Percentiles rank a stretch among this genome's conserved stretches.
Evolutionary conservation across 2,888 invertebrate species (phyloP).

Genomic region (Synergus umbraculus): DNA sequence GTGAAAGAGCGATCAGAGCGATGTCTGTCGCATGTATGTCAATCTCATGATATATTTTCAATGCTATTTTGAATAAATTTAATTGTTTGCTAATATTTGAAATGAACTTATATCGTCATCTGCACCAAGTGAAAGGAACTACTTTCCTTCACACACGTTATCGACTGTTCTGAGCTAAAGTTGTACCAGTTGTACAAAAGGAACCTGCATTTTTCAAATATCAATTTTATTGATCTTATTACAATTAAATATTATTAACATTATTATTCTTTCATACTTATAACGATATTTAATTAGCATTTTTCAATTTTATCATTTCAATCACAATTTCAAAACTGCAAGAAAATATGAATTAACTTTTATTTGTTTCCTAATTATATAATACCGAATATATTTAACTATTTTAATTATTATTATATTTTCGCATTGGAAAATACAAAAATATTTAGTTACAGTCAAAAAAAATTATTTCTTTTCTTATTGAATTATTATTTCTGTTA

Average conservation of each 20-base stretch:
- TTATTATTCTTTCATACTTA: not conserved
- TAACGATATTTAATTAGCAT: too few species aligned
- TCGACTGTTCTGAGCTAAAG: not conserved
- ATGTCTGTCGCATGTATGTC: not conserved
- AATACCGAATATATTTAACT: not conserved
- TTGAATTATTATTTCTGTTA: not conserved
- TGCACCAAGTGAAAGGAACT: not conserved
- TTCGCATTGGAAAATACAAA: not conserved
- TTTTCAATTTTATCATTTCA: too few species aligned
- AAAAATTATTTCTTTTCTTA: not conserved
- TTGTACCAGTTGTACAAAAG: not conserved
- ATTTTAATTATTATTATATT: not conserved
- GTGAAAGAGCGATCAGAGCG: not conserved
- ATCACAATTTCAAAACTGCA: not conserved
- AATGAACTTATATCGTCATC: not conserved
- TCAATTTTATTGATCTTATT: not conserved
- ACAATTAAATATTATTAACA: not conserved
- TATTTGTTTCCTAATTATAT: not conserved
- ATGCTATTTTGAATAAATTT: slow-evolving; percentile 7
- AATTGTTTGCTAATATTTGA: not conserved
- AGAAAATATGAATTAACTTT: not conserved
- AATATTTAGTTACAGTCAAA: not conserved
- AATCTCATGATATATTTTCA: not conserved
- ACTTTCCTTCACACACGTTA: not conserved
- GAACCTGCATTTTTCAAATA: not conserved